phyloP scores from a whole-genome alignment of 2,888 invertebrate species.

The Melangyna quadrimaculata region DNA sequence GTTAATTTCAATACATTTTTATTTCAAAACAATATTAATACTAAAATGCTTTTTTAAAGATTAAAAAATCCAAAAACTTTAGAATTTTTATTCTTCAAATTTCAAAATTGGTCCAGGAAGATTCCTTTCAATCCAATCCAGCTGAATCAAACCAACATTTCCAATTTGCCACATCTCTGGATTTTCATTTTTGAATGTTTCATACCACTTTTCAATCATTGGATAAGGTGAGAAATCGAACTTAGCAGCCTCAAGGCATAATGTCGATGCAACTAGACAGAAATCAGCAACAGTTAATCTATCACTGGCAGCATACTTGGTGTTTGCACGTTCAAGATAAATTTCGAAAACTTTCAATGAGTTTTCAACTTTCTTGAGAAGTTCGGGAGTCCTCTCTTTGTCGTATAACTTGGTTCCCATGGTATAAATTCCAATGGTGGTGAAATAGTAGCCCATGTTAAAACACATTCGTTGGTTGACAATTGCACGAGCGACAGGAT shows the following conservation, averaged over 20 bases:
- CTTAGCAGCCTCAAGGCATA: background rate
- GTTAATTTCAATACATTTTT: too few species aligned
- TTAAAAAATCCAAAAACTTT: background rate
- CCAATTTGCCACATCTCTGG: constrained; percentile 87
- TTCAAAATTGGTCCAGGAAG: constrained; percentile 84
- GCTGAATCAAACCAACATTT: constrained; percentile 86
- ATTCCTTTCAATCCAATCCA: constrained; percentile 86
- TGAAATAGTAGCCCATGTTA: constrained; percentile 88
- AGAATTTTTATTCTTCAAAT: background rate
- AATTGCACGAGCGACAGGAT: constrained; percentile 86
- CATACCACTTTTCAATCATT: background rate
- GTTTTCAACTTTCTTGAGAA: constrained; percentile 86
- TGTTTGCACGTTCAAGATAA: constrained; percentile 84
- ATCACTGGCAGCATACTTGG: constrained; percentile 86
- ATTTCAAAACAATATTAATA: background rate
- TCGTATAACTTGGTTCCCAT: constrained; percentile 90
- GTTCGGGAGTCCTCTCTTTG: constrained; percentile 85
- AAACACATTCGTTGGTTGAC: constrained; percentile 91
- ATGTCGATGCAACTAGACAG: constrained; percentile 86
- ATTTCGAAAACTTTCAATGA: constrained; percentile 85
- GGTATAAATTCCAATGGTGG: constrained; percentile 82
- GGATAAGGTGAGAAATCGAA: background rate
- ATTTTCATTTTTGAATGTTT: background rate
- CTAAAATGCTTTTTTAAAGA: background rate
- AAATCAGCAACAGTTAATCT: constrained; percentile 89